Conservation (phyloP, 2,888 invertebrate species). For the Nymphalis urticae region DNA sequence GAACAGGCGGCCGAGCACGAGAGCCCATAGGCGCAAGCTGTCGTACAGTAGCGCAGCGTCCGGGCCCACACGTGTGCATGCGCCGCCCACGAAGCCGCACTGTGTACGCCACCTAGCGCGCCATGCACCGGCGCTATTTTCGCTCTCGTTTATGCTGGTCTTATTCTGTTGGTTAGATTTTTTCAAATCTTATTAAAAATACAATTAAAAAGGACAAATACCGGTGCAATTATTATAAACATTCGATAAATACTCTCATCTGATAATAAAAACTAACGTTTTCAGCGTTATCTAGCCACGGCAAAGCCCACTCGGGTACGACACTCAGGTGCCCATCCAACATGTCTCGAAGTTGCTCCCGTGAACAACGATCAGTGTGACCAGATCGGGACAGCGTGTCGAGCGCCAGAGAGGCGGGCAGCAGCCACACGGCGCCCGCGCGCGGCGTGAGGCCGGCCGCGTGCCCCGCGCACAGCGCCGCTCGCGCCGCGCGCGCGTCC, state of each 20-base stretch:
- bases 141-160: neutral
- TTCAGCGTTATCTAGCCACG: constrained; percentile 44
- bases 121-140: constrained; percentile 5
- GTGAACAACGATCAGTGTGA: constrained; percentile 82
- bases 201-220: too few relatives aligned
- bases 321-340: constrained; percentile 55
- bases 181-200: neutral
- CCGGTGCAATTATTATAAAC: too few relatives aligned
- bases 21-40: constrained; percentile 60
- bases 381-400: constrained; percentile 82
- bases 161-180: neutral
- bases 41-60: constrained; percentile 67
- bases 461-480: constrained; percentile 91
- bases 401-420: constrained; percentile 87
- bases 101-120: constrained; percentile 44
- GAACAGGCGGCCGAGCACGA: constrained; percentile 51
- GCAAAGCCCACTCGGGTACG: constrained; percentile 55
- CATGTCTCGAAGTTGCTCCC: constrained; percentile 45
- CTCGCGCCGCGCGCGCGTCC: constrained; percentile 86
- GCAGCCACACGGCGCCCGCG: constrained; percentile 92
- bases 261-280: constrained; percentile 19
- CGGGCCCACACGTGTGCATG: constrained; percentile 44
- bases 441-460: constrained; percentile 85
- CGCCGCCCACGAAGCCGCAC: constrained; percentile 26
- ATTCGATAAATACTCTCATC: too few relatives aligned